A percentile compares a stretch with the other conserved stretches of the same genome.
phyloP scores from a whole-genome alignment of 2,113 vertebrate genomes.

The Phocoena sinus region DNA sequence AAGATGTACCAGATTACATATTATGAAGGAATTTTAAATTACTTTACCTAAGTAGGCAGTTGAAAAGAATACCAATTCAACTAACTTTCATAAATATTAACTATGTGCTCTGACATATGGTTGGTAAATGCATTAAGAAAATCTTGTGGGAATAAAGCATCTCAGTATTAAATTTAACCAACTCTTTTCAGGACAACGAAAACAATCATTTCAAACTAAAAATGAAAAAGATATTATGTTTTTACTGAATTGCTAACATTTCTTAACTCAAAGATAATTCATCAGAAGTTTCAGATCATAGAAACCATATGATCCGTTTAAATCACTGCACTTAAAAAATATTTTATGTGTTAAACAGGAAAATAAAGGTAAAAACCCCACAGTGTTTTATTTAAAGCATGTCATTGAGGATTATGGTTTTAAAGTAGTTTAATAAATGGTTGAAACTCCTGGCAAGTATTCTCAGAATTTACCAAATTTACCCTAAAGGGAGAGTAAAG shows the following conservation, averaged over 20 bases:
- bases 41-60: background rate
- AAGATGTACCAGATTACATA: background rate
- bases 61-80: background rate
- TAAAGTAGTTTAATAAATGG: background rate
- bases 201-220: conserved; percentile 7
- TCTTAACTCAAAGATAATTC: conserved; percentile 3
- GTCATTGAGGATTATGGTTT: background rate
- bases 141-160: background rate
- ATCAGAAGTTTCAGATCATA: background rate
- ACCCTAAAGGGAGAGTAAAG: background rate
- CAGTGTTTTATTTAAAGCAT: background rate
- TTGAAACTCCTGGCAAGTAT: background rate
- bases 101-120: background rate
- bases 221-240: background rate
- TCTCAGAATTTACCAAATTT: background rate
- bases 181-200: background rate
- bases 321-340: background rate
- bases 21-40: background rate
- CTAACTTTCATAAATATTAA: background rate
- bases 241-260: background rate
- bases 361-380: background rate
- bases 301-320: background rate
- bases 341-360: background rate
- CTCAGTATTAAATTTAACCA: background rate
- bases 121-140: background rate